Evolutionary conservation across 1,140 invertebrate species (phyloP).

Genomic region (Ectropis grisescens): DNA sequence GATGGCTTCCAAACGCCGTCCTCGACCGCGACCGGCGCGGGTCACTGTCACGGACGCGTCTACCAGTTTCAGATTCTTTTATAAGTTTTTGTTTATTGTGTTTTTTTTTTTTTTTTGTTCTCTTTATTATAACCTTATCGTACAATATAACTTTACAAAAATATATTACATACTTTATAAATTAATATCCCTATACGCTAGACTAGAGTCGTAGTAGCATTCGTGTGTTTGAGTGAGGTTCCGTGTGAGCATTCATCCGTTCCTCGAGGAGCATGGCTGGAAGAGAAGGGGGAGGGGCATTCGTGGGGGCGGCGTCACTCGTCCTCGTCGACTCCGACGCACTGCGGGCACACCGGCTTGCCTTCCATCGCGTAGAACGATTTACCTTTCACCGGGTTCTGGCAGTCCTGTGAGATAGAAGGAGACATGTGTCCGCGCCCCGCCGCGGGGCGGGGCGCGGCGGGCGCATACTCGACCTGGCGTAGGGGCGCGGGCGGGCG

Average conservation of each 20-base stretch:
- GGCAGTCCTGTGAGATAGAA: slow-evolving; percentile 85
- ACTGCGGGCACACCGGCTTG: slow-evolving; percentile 90
- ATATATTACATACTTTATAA: slow-evolving; percentile 58
- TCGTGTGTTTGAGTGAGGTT: slow-evolving; percentile 33
- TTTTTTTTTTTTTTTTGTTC: slow-evolving; percentile 59
- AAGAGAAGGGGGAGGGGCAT: slow-evolving; percentile 38
- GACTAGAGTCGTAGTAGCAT: slow-evolving; percentile 26
- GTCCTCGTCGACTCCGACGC: slow-evolving; percentile 91
- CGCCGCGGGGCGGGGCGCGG: no score
- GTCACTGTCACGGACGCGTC: slow-evolving; percentile 46
- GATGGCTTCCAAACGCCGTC: slow-evolving; percentile 22
- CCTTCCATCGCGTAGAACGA: slow-evolving; percentile 96
- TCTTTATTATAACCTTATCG: slow-evolving; percentile 67
- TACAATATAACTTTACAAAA: slow-evolving; percentile 66
- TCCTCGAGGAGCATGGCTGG: slow-evolving; percentile 54
- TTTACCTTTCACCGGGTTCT: slow-evolving; percentile 90
- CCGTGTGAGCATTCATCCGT: slow-evolving; percentile 30
- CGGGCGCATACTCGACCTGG: slow-evolving; percentile 58
- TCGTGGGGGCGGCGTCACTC: slow-evolving; percentile 58
- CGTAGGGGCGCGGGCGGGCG: slow-evolving; percentile 17
- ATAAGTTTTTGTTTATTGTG: slow-evolving; percentile 41
- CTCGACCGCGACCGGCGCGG: slow-evolving; percentile 23
- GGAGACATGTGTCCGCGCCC: slow-evolving; percentile 50
- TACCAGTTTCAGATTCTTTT: slow-evolving; percentile 18
- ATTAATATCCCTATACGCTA: slow-evolving; percentile 39